A percentile compares a stretch with the other conserved stretches of the same genome.
These are phyloP conservation scores for Nylanderia fulva DNA, from an alignment of 1,140 invertebrate species.

Conservation along the genomic window DNA sequence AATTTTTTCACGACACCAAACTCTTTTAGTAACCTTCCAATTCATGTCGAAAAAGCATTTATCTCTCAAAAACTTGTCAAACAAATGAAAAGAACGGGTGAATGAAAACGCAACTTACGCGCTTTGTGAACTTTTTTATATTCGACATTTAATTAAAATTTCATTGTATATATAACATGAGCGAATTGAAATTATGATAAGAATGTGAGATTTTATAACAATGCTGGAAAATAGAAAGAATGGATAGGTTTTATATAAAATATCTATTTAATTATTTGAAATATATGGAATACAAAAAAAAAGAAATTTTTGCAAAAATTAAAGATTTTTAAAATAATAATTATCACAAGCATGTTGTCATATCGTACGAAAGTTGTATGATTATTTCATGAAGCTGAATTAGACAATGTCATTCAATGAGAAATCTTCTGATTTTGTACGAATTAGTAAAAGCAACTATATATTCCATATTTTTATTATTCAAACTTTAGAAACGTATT, in stretches of 20 bases:
- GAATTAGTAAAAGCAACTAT: background rate
- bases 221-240: background rate
- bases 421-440: background rate
- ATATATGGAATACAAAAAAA: background rate
- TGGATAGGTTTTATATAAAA: background rate
- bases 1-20: slow-evolving; percentile 74
- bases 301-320: background rate
- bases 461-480: slow-evolving; percentile 13
- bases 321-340: background rate
- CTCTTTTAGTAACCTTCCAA: slow-evolving; percentile 42
- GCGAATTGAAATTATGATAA: slow-evolving; percentile 60
- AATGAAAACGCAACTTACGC: slow-evolving; percentile 42
- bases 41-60: slow-evolving; percentile 69
- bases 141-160: slow-evolving; percentile 80
- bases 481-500: background rate
- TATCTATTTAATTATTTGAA: background rate
- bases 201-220: background rate
- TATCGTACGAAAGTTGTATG: background rate
- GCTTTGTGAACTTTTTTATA: slow-evolving; percentile 66
- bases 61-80: slow-evolving; percentile 58
- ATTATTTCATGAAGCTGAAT: background rate
- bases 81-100: slow-evolving; percentile 39
- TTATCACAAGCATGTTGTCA: background rate
- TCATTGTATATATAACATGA: slow-evolving; percentile 51
- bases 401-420: background rate